Percentiles rank a stretch among this genome's conserved stretches.
These are phyloP conservation scores for Stegostoma tigrinum DNA, from an alignment of 2,113 vertebrate genomes.

Conservation along the genomic window DNA sequence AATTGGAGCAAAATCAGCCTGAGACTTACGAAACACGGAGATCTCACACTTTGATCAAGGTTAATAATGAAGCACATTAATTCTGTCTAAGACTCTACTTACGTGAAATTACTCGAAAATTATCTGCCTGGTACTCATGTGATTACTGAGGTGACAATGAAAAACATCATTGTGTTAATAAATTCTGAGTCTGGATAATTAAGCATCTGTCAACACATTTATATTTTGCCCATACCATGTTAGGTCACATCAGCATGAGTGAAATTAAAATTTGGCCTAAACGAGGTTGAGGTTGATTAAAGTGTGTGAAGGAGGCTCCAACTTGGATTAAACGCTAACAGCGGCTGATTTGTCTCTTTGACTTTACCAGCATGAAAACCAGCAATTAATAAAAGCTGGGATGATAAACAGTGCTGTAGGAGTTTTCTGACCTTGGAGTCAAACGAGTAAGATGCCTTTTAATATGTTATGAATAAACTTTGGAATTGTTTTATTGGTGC, in stretches of 20 bases:
- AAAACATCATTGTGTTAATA: not conserved
- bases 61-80: no score
- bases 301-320: not conserved
- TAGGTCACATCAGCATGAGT: not conserved
- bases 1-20: no score
- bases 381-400: not conserved
- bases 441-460: not conserved
- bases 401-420: not conserved
- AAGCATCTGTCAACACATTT: not conserved
- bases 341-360: not conserved
- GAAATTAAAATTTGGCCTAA: not conserved
- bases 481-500: not conserved
- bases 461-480: not conserved
- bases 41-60: no score
- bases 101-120: not conserved
- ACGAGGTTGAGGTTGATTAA: not conserved
- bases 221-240: not conserved
- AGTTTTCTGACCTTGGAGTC: not conserved
- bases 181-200: not conserved
- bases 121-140: not conserved
- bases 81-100: not conserved
- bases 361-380: not conserved
- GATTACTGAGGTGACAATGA: not conserved
- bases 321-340: not conserved
- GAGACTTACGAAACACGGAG: no score